Evolutionary conservation across 2,797 vertebrate species (phyloP).

Genomic region (Gambelia wislizenii): DNA sequence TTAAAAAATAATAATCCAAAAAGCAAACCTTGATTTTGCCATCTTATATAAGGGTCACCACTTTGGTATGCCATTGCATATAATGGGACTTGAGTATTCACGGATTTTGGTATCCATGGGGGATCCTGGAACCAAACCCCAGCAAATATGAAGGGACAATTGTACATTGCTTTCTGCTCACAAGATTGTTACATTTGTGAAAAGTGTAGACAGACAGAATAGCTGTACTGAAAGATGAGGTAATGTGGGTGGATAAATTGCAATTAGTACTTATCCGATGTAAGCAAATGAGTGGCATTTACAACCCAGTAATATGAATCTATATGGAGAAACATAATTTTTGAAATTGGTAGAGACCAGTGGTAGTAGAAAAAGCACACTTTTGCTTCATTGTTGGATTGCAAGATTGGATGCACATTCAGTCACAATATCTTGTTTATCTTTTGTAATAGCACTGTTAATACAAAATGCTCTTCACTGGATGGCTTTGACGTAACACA

Average conservation of each 20-base stretch:
- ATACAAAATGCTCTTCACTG: slow-evolving; percentile 80
- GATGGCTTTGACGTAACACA: slow-evolving; percentile 80
- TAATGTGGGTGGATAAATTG: background rate
- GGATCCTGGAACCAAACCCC: too few species aligned
- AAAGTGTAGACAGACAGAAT: background rate
- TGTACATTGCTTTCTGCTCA: background rate
- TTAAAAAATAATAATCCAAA: too few species aligned
- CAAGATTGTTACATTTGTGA: background rate
- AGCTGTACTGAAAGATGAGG: background rate
- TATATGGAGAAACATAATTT: background rate
- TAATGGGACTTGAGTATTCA: too few species aligned
- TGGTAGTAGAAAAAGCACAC: background rate
- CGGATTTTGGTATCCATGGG: too few species aligned
- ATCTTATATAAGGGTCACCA: too few species aligned
- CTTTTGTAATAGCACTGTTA: slow-evolving; percentile 68
- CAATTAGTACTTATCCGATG: background rate
- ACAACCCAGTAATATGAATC: background rate
- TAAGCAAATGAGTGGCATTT: background rate
- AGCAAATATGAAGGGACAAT: too few species aligned
- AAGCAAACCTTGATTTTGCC: too few species aligned
- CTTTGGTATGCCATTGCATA: too few species aligned
- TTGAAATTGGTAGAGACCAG: background rate
- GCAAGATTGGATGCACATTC: fast-evolving
- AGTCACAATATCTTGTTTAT: background rate
- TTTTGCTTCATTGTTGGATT: background rate